phyloP scores from a whole-genome alignment of 1,140 invertebrate genomes.

The Probaryconus sp. region DNA sequence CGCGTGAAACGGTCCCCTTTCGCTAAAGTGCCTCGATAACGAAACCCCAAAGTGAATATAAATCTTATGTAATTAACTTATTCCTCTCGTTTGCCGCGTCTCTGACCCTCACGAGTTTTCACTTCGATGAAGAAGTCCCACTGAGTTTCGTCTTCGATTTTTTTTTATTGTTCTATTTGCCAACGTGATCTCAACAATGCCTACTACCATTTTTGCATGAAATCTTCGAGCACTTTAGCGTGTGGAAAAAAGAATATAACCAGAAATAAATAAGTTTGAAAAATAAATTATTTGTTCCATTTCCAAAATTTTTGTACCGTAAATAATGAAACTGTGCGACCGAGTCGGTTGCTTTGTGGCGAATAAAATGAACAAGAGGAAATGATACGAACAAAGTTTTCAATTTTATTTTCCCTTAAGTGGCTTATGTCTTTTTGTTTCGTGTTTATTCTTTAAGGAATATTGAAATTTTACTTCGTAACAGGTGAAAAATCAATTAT shows the following conservation, averaged over 20 bases:
- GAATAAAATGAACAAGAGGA: neutral
- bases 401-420: neutral
- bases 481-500: too few species aligned
- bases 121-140: conserved; percentile 9
- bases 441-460: too few species aligned
- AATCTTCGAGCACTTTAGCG: too few species aligned
- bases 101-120: conserved; percentile 22
- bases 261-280: too few species aligned
- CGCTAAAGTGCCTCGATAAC: conserved; percentile 25
- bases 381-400: neutral
- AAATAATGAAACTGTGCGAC: too few species aligned
- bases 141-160: conserved; percentile 13
- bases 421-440: neutral
- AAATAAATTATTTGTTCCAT: too few species aligned
- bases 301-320: too few species aligned
- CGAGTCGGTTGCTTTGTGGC: too few species aligned
- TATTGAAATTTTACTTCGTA: too few species aligned
- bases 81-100: conserved; percentile 40
- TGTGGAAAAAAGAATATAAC: too few species aligned
- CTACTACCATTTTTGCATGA: too few species aligned
- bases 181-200: too few species aligned
- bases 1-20: conserved; percentile 17
- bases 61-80: conserved; percentile 55
- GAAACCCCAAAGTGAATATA: conserved; percentile 45
- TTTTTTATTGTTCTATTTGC: neutral